Base-by-base conservation (phyloP, 2,797 vertebrate genomes). In the Neosilurus hyrtlii region DNA sequence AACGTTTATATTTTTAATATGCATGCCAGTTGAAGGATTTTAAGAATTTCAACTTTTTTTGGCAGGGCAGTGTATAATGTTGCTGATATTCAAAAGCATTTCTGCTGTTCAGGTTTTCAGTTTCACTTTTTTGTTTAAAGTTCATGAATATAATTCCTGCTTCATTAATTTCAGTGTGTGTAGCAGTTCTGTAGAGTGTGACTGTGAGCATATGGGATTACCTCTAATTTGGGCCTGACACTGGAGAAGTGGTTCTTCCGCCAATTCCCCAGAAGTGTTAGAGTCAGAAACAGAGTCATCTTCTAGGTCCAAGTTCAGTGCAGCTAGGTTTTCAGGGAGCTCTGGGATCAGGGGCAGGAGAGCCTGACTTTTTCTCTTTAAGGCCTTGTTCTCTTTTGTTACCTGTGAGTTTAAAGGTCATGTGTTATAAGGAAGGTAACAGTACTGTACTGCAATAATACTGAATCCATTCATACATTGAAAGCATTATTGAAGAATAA, bases 221-320 rank as follows among this genome's bases (percentile, higher is more conserved):
- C 96, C 95, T 92, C 89, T 79, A 43, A 95, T 91, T 87, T 94
- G 94, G 68, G 91, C 89, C 74, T 93, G 90, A n/a, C 87, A 91
- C 26, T 90, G 86, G 24, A 93, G 78, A 51, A 88, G 75, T 0
- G 83, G 84, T 24, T 85, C 85, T 30, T 90, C 88, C 0, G 37
- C 57, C 14, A n/a, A 65, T 37, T 81, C 85, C 67, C 11, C 84
- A 0, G n/a, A n/a, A 20, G 88, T 35, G 10, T 85, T 88, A 0
- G 68, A 63, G 0, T 87, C 79, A 0, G 18, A 62, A 0, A 1
- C 20, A 15, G n/a, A 37, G 35, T 89, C 89, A 4, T 14, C 0
- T 57, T 88, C 90, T 0, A 2, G 72, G 73, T 88, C 90, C 81
- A 84, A 70, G 57, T 86, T 88, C 81, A 81, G 8, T 22, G 57